Base-by-base conservation (phyloP, 2,888 invertebrate species). In the Andrena bicolor region DNA sequence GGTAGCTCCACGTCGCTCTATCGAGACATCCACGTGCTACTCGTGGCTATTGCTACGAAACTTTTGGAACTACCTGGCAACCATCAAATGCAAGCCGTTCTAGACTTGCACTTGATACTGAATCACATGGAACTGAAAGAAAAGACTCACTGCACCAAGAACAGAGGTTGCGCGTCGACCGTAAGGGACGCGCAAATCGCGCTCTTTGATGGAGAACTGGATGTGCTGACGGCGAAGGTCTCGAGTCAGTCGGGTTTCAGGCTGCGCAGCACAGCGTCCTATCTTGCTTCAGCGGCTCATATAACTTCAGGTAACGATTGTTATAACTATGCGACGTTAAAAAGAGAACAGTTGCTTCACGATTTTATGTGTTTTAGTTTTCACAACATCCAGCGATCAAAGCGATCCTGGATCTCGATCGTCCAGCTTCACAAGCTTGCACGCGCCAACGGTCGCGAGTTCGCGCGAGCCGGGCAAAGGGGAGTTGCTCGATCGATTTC, bases 71-170 rank as follows among this genome's bases (percentile, higher is more conserved):
- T 93, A 6, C 93, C 94, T 0, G 95, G 94, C 4, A 92, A 87
- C 79, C 92, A 94, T 82, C 92, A 94, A 58, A 94, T 94, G 91
- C 94, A 95, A 89, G 93, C 94, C 13, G 92, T 96, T 61, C 92
- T 94, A 32, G 96, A 96, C 87, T 92, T 96, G 49, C 95, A 96
- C 91, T 93, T 95, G 87, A 94, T 95, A 91, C 92, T 96, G 84
- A 94, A 95, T 75, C 96, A 95, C 92, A 92, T 95, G 58, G 94
- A 95, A 87, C 83, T 94, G 28, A 90, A 90, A 61, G 94, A 94
- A 83, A 88, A 93, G 87, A 86, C 90, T 61, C 90, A 92, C 76
- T 94, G 94, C 73, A 93, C 92, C 0, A 88, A 89, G 63, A 91
- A 90, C 26, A 91, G 92, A 28, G 90, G 82, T 58, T 94, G 94